Evolutionary conservation across 2,888 invertebrate species (phyloP).

Genomic region (Polia nebulosa): DNA sequence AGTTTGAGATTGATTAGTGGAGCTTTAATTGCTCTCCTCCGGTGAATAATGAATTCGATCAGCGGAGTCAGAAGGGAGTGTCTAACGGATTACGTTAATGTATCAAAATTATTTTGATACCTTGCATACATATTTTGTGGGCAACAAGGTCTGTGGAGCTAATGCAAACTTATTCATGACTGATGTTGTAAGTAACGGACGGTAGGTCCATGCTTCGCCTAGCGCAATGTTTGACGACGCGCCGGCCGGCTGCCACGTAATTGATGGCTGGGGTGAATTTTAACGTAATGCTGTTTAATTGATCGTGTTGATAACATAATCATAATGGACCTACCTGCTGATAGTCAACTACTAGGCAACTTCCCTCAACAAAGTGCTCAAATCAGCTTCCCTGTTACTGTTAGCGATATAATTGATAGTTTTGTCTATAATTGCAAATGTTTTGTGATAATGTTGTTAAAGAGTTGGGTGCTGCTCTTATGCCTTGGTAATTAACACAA

Average conservation of each 20-base stretch:
- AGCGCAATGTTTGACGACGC: conserved; percentile 67
- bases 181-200: background rate
- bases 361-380: conserved; percentile 75
- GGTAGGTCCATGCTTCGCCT: conserved; percentile 76
- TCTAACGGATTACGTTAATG: conserved; percentile 81
- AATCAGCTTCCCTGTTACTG: conserved; percentile 69
- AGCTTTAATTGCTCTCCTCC: conserved; percentile 90
- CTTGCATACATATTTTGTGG: conserved; percentile 25
- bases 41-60: conserved; percentile 91
- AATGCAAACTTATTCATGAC: background rate
- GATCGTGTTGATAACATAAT: conserved; percentile 85
- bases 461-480: background rate
- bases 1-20: conserved; percentile 91
- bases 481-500: conserved; percentile 1
- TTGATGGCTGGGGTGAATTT: conserved; percentile 86
- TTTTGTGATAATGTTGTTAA: conserved; percentile 62
- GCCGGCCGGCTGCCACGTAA: conserved; percentile 77
- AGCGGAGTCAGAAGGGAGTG: conserved; percentile 82
- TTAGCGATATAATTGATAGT: conserved; percentile 76
- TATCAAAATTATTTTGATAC: conserved; percentile 76
- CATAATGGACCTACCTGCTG: conserved; percentile 79
- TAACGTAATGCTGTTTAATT: conserved; percentile 87
- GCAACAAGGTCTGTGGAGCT: background rate
- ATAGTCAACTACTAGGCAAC: conserved; percentile 71
- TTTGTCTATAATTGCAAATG: conserved; percentile 61